These are phyloP conservation scores for Podarcis cretensis DNA, from an alignment of 2,113 vertebrate species.

Conservation along the genomic window DNA sequence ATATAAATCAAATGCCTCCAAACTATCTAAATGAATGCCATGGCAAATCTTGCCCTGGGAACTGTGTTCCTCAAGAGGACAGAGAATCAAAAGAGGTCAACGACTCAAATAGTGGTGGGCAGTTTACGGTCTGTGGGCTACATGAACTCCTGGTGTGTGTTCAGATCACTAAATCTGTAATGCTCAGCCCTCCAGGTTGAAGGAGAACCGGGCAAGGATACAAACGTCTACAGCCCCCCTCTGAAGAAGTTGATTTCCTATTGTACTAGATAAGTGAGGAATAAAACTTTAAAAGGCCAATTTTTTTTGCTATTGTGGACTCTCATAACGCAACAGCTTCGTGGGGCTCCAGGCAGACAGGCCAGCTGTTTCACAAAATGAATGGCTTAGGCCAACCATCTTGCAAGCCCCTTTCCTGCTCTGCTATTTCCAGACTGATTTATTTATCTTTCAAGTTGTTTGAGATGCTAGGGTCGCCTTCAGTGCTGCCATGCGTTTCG, in stretches of 20 bases:
- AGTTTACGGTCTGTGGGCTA: neutral
- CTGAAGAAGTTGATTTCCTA: neutral
- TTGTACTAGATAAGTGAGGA: neutral
- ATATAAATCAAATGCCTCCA: neutral
- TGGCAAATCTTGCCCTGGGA: neutral
- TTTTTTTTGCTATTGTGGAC: neutral
- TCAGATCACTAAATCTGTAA: neutral
- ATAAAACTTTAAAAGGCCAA: neutral
- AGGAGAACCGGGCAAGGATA: neutral
- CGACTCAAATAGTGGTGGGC: neutral
- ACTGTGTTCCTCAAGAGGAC: neutral
- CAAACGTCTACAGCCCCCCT: neutral
- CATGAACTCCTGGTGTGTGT: neutral
- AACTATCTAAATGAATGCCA: neutral
- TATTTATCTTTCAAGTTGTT: neutral
- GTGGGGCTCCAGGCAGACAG: neutral
- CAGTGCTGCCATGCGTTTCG: neutral
- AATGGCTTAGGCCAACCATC: neutral
- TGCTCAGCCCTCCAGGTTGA: neutral
- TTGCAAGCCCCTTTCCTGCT: no score
- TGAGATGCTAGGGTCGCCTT: neutral
- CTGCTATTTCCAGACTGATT: neutral
- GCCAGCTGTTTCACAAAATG: neutral
- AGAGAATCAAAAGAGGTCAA: neutral
- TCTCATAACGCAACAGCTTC: neutral